Evolutionary conservation across 2,797 vertebrate species (phyloP).

Genomic region (Hipposideros larvatus): DNA sequence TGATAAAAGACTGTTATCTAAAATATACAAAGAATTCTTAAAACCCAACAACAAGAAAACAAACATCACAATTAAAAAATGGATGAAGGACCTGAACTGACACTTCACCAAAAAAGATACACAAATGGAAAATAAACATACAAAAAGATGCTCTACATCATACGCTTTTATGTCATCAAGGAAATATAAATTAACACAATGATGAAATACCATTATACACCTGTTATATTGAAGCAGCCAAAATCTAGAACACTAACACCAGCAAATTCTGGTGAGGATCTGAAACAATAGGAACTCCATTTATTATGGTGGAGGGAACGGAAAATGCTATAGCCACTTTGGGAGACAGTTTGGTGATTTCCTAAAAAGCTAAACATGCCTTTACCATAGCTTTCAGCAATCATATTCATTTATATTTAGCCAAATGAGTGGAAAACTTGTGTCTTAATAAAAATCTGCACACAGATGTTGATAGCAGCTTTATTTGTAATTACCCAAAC

Average conservation of each 20-base stretch:
- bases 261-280: not conserved
- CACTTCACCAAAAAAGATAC: not conserved
- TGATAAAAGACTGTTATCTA: not conserved
- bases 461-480: not conserved
- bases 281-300: not conserved
- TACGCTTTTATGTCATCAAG: not conserved
- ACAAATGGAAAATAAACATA: not conserved
- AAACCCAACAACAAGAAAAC: not conserved
- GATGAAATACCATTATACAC: not conserved
- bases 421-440: not conserved
- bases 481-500: constrained; percentile 2
- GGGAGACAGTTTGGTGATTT: not conserved
- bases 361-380: not conserved
- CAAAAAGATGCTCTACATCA: not conserved
- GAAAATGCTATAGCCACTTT: not conserved
- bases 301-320: not conserved
- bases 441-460: not conserved
- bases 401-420: not conserved
- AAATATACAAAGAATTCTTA: not conserved
- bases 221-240: not conserved
- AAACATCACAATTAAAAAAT: not conserved
- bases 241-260: not conserved
- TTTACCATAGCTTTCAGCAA: not conserved
- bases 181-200: not conserved
- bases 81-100: not conserved